These are phyloP conservation scores for Tragelaphus imberbis DNA, from an alignment of 2,113 vertebrate species.

Conservation along the genomic window DNA sequence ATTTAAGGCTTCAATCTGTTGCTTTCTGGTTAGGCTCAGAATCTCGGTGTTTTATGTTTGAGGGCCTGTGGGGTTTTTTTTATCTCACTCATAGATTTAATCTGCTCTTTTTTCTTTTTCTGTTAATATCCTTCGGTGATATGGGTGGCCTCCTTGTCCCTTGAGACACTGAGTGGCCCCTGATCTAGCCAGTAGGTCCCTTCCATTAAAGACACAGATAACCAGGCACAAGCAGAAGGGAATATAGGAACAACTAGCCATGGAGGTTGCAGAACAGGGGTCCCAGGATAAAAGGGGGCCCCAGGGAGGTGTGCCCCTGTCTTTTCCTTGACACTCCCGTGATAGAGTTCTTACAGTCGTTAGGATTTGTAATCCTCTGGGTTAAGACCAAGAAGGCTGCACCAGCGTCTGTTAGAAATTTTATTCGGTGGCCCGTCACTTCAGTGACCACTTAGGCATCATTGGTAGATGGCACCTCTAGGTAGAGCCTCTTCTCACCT, in stretches of 20 bases:
- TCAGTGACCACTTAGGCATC: not conserved
- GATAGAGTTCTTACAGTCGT: accelerated
- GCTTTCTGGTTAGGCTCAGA: not conserved
- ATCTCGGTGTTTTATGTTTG: not conserved
- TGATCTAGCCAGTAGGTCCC: no score
- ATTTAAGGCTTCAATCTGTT: not conserved
- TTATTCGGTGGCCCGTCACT: accelerated
- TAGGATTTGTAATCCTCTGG: not conserved
- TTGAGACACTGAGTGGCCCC: not conserved
- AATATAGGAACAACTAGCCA: not conserved
- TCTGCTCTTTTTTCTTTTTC: not conserved
- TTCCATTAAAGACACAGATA: no score
- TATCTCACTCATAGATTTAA: not conserved
- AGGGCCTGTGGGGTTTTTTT: not conserved
- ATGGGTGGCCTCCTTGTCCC: not conserved
- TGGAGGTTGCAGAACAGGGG: not conserved
- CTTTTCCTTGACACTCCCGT: not conserved
- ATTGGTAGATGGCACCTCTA: not conserved
- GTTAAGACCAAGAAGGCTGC: not conserved
- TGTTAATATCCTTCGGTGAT: not conserved
- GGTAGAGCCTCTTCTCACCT: not conserved
- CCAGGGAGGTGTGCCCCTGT: not conserved
- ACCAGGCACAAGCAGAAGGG: not conserved
- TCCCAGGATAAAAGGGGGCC: no score
- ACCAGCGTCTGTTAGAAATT: not conserved